Percentiles rank a stretch among this genome's conserved stretches.
These are phyloP conservation scores for Protomyctophum bolini DNA, from an alignment of 2,113 vertebrate species.

Conservation along the genomic window DNA sequence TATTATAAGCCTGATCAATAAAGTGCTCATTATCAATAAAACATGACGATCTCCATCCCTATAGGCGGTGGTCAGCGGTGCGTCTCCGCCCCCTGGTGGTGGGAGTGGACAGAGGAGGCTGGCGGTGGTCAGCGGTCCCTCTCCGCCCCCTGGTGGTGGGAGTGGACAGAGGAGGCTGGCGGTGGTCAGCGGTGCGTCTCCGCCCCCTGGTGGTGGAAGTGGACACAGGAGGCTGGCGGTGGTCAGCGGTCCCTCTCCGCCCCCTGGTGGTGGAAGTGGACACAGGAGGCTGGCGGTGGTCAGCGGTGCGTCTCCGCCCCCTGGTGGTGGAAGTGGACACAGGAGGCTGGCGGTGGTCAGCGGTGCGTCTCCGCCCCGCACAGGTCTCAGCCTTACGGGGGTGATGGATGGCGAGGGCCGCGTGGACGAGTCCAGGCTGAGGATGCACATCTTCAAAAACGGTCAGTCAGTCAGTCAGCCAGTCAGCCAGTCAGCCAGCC, in stretches of 20 bases:
- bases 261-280: conserved; percentile 75
- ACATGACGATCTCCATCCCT: no score
- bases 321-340: not conserved
- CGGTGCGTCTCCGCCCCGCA: conserved; percentile 38
- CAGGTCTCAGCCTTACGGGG: conserved; percentile 70
- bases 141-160: conserved; percentile 11
- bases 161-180: conserved; percentile 39
- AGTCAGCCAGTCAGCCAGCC: no score
- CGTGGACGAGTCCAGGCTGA: conserved; percentile 81
- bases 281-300: no score
- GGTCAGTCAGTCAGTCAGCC: conserved; percentile 49
- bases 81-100: no score
- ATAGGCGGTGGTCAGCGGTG: no score
- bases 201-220: conserved; percentile 23
- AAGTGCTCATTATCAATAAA: no score
- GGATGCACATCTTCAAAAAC: conserved; percentile 78
- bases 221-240: conserved; percentile 44
- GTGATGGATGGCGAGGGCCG: conserved; percentile 80
- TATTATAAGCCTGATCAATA: no score
- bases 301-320: not conserved
- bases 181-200: conserved; percentile 42
- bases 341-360: conserved; percentile 52
- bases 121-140: no score
- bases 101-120: no score
- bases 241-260: conserved; percentile 21